phyloP scores from a whole-genome alignment of 2,888 invertebrate genomes.

The Ditylenchus weischeri region DNA sequence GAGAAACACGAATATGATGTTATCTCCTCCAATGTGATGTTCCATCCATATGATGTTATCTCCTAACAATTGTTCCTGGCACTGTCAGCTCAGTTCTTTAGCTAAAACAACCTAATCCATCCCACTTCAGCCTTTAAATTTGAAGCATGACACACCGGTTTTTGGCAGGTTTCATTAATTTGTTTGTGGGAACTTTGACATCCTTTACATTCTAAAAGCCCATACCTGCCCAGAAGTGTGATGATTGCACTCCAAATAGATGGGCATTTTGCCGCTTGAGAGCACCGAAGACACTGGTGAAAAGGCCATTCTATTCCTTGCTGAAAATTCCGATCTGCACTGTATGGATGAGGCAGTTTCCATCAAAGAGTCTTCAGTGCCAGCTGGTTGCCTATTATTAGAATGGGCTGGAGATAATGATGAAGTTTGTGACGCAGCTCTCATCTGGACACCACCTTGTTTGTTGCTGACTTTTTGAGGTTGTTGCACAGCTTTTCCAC shows the following conservation, averaged over 20 bases:
- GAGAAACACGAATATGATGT: too few species aligned
- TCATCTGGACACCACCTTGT: background rate
- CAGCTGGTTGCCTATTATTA: background rate
- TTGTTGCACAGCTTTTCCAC: too few species aligned
- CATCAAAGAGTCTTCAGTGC: conserved; percentile 1
- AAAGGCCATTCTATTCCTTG: background rate
- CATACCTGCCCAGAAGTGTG: conserved; percentile 53
- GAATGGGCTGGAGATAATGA: conserved; percentile 3
- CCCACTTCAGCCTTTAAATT: too few species aligned
- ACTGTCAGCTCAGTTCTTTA: too few species aligned
- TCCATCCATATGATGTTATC: too few species aligned
- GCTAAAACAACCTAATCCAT: too few species aligned
- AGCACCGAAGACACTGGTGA: conserved; percentile 1
- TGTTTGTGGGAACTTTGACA: too few species aligned
- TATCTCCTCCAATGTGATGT: too few species aligned
- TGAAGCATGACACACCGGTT: too few species aligned
- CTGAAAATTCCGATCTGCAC: background rate
- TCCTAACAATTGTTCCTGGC: too few species aligned
- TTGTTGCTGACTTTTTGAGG: too few species aligned
- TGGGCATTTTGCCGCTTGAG: background rate
- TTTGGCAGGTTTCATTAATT: background rate
- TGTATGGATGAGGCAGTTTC: conserved; percentile 1
- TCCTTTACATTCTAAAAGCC: too few species aligned
- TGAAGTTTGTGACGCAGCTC: background rate
- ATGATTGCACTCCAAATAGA: conserved; percentile 42